Evolutionary conservation across 2,888 invertebrate species (phyloP), one percentile per base, ranked within the genome.

Genomic region (Epistrophe grossulariae): DNA sequence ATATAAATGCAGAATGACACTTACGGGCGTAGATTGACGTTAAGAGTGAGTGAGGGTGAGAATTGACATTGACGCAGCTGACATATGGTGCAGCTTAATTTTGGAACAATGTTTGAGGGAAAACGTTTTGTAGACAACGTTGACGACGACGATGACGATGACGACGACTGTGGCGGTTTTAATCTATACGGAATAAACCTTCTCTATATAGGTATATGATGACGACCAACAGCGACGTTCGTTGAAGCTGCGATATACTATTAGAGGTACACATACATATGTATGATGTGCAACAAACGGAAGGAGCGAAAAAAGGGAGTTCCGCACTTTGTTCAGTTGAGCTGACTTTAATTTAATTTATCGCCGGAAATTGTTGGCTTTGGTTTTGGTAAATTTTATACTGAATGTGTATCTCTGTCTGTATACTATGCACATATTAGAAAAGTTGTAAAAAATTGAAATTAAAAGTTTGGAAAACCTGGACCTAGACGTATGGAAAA

Each of bases 31-130:
- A 76, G 79, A 87, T 83, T 87, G 87, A 87, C 87, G 72, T 83
- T 76, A 68, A 87, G 87, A 72, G 87, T 76, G 55, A 68, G 87
- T 72, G 66, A 74, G 87, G 83, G 87, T 83, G 79, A 79, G 68
- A 79, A 76, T 76, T 83, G 83, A 79, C 87, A 70, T 87, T 83
- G 79, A 87, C 83, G 79, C 83, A 87, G 79, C 87, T 87, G 83
- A 83, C 87, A 87, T 87, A 87, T 87, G 87, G 83, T 87, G 79
- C 83, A 87, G 79, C 83, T 87, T 79, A 83, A 87, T 83, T 82
- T 84, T 72, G 62, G 79, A 72, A 76, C 87, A 82, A 79, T 87
- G 79, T 79, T 71, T 70, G 70, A 87, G 71, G 76, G 83, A 79
- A 83, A 74, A 79, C 79, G 79, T 83, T 87, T 87, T 87, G 79